These are phyloP conservation scores for Mesorhabditis belari DNA, from an alignment of 2,888 invertebrate species.

Conservation along the genomic window DNA sequence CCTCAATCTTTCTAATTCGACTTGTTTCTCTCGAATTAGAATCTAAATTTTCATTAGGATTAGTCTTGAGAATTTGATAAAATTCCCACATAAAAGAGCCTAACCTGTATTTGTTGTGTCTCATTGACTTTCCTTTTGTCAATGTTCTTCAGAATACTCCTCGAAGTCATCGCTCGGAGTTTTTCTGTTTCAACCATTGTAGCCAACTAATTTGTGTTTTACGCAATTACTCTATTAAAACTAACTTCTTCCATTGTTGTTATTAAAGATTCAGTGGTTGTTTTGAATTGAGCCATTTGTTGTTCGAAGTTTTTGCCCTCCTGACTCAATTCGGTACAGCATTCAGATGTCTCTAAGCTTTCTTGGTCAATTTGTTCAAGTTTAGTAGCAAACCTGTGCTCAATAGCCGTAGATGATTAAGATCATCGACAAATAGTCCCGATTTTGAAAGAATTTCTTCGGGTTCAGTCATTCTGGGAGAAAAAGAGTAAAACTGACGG, in stretches of 20 bases:
- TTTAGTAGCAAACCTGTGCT: no score
- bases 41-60: slow-evolving; percentile 5
- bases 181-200: slow-evolving; percentile 11
- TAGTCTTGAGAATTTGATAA: no score
- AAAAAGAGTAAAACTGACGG: neutral
- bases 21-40: slow-evolving; percentile 16
- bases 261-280: slow-evolving; percentile 7
- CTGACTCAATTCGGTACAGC: neutral
- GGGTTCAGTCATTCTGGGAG: neutral
- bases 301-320: neutral
- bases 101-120: slow-evolving; percentile 12
- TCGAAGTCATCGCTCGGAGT: slow-evolving; percentile 7
- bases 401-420: neutral
- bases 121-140: slow-evolving; percentile 8
- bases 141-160: slow-evolving; percentile 6
- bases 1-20: slow-evolving; percentile 15
- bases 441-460: neutral
- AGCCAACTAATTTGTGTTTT: slow-evolving; percentile 3
- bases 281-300: neutral
- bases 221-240: neutral
- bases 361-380: no score
- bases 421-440: neutral
- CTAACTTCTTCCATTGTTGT: slow-evolving; percentile 9
- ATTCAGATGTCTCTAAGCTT: neutral
- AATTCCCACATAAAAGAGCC: neutral